phyloP scores from a whole-genome alignment of 2,113 vertebrate species.

The Corydoras maculifer region DNA sequence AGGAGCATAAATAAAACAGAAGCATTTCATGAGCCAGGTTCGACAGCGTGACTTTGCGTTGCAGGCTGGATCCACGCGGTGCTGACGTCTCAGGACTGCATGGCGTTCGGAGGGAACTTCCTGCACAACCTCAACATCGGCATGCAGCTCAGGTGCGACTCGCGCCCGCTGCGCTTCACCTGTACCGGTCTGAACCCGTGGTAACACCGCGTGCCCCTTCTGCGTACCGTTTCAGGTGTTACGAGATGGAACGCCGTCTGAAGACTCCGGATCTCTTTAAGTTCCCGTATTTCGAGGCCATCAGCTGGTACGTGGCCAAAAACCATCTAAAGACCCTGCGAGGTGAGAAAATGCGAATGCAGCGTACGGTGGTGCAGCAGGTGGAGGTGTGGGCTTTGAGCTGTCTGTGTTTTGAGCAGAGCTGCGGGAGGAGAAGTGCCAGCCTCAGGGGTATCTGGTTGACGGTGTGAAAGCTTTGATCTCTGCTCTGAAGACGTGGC shows the following conservation, averaged over 20 bases:
- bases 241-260: slow-evolving; percentile 96
- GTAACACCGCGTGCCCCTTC: slow-evolving; percentile 17
- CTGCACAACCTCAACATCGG: slow-evolving; percentile 98
- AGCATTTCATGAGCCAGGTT: too few species aligned
- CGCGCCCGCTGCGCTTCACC: too few species aligned
- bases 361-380: too few species aligned
- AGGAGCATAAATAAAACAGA: too few species aligned
- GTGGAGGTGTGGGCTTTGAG: background rate
- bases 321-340: slow-evolving; percentile 92
- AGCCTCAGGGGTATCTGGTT: slow-evolving; percentile 80
- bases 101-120: slow-evolving; percentile 99
- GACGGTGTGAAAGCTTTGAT: slow-evolving; percentile 94
- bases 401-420: slow-evolving; percentile 61
- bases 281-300: slow-evolving; percentile 98
- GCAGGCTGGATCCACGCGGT: slow-evolving; percentile 98
- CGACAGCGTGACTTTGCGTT: slow-evolving; percentile 42
- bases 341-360: slow-evolving; percentile 55
- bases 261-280: slow-evolving; percentile 99
- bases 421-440: slow-evolving; percentile 84
- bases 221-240: slow-evolving; percentile 73
- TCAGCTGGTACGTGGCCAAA: slow-evolving; percentile 98
- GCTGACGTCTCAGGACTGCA: slow-evolving; percentile 99
- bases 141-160: slow-evolving; percentile 94
- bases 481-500: slow-evolving; percentile 86
- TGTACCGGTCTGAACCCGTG: too few species aligned